Evolutionary conservation across 2,888 invertebrate genomes (phyloP).

Genomic region (Tribolium freemani): DNA sequence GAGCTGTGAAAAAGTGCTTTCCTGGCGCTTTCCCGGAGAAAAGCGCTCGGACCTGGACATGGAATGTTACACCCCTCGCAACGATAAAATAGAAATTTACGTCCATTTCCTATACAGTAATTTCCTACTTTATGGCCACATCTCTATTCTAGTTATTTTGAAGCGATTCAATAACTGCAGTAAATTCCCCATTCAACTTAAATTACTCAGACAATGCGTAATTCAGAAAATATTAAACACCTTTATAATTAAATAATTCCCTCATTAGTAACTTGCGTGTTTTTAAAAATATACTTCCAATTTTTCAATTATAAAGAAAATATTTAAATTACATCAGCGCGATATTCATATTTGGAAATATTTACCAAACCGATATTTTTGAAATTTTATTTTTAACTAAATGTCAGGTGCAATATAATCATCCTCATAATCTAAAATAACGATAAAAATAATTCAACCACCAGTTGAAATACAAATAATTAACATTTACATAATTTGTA

Average conservation of each 20-base stretch:
- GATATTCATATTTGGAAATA: not conserved
- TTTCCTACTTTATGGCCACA: not conserved
- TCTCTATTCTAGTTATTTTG: not conserved
- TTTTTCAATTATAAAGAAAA: not conserved
- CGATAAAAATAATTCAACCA: too few species aligned
- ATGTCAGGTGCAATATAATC: not conserved
- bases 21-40: slow-evolving; percentile 20
- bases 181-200: not conserved
- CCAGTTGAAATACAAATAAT: too few species aligned
- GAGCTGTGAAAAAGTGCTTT: slow-evolving; percentile 27
- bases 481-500: too few species aligned
- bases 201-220: too few species aligned
- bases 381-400: not conserved
- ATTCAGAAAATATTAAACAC: too few species aligned
- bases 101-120: not conserved
- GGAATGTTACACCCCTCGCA: slow-evolving; percentile 11
- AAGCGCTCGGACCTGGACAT: slow-evolving; percentile 21
- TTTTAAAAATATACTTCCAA: not conserved
- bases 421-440: not conserved
- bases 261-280: not conserved
- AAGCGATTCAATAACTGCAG: not conserved
- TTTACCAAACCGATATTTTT: not conserved
- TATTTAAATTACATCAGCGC: not conserved
- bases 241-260: not conserved
- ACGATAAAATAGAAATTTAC: not conserved